Conservation (phyloP, 2,797 vertebrate species). For the Apogon hyalosoma region DNA sequence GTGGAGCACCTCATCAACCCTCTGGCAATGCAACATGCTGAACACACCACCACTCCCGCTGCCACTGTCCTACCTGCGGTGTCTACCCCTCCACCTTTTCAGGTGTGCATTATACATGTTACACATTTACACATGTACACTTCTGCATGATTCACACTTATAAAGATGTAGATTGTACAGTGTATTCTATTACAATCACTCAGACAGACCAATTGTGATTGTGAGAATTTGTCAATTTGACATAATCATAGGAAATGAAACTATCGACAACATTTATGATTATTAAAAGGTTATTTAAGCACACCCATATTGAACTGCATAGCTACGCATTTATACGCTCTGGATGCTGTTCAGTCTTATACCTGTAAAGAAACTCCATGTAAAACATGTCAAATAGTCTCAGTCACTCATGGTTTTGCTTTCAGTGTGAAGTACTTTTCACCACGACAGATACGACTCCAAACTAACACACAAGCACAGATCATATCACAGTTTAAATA, state of each 20-base stretch:
- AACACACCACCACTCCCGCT: constrained; percentile 83
- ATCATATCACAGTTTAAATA: too few species aligned
- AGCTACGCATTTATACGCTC: too few species aligned
- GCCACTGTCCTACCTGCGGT: constrained; percentile 89
- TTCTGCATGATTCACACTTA: not conserved
- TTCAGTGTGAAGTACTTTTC: too few species aligned
- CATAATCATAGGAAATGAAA: too few species aligned
- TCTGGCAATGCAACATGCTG: constrained; percentile 90
- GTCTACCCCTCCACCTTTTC: constrained; percentile 96
- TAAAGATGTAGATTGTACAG: not conserved
- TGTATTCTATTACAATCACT: not conserved
- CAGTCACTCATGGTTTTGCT: too few species aligned
- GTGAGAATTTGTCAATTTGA: too few species aligned
- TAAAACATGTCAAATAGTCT: too few species aligned
- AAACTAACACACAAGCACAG: too few species aligned
- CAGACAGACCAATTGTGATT: too few species aligned
- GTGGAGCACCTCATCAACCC: constrained; percentile 97
- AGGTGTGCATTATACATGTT: constrained; percentile 81
- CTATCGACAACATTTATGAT: not conserved
- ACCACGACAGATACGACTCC: too few species aligned
- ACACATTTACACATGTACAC: not conserved
- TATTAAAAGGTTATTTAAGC: not conserved
- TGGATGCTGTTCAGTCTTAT: too few species aligned
- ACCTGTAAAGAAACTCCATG: too few species aligned
- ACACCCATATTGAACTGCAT: not conserved